Base-by-base conservation (phyloP, 2,797 vertebrate genomes). In the Falco novaeseelandiae region DNA sequence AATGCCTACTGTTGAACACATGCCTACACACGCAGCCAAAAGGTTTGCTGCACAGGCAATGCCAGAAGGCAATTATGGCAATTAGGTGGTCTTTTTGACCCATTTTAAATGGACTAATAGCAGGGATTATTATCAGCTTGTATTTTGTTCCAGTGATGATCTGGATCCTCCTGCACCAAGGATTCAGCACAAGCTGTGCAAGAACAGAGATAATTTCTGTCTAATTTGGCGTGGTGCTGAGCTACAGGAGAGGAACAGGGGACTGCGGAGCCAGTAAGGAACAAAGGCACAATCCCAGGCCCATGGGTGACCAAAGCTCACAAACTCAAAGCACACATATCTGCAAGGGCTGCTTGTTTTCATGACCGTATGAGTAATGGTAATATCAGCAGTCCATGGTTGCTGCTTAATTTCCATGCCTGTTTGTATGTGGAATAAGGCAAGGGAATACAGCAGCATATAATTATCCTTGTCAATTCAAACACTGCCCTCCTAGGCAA, bases 21-120 rank as follows among this genome's bases (percentile, higher is more conserved):
- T 40, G 59, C 42, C 49, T 82, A 23, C 49, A 72, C 19, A 14
- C 0, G 34, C 27, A 62, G 92, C 84, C 92, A 91, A 88, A 80
- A 93, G 46, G 62, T 55, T 91, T 91, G 78, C 22, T 80, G 34
- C 57, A 49, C 21, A 57, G 49, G 74, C 89, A 91, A 20, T 46
- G 82, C 93, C 89, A 93, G 79, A 74, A 94, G 72, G 54, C 76
- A 95, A 80, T 94, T 94, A 96, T 12, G 27, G 65, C 74, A 89
- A 93, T 95, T 92, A 92, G 69, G 84, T 65, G 34, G 72, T 49
- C 63, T 49, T 95, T 94, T 23, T 65, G 74, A 96, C 84, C 93
- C 44, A 46, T 54, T 92, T 87, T 34, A 72, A 96, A 94, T 72
- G 54, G 57, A 44, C 82, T 87, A 86, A 87, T 83, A 87, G 46